phyloP scores from a whole-genome alignment of 2,797 vertebrate species.

The Spondyliosoma cantharus region DNA sequence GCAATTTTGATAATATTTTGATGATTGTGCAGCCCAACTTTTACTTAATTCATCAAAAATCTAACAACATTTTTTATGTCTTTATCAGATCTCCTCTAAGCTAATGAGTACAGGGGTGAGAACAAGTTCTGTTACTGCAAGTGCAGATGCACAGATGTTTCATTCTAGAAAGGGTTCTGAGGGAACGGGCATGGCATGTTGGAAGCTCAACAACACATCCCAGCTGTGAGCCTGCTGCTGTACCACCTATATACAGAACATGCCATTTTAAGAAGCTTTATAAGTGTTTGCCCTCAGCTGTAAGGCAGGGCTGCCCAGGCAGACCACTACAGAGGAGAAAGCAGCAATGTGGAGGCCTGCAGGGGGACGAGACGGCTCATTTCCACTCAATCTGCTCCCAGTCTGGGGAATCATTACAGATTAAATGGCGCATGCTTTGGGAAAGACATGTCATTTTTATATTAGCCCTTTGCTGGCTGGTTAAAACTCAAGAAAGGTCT shows the following conservation, averaged over 20 bases:
- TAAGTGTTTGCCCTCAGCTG: conserved; percentile 36
- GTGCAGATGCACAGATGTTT: conserved; percentile 33
- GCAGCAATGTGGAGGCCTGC: conserved; percentile 10
- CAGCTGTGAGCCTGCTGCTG: conserved; percentile 64
- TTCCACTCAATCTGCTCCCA: conserved; percentile 9
- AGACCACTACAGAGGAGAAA: conserved; percentile 58
- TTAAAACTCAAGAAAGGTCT: not conserved
- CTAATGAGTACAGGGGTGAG: not conserved
- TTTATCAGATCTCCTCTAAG: not conserved
- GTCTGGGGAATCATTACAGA: conserved; percentile 2
- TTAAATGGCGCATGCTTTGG: not conserved
- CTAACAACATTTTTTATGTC: not conserved
- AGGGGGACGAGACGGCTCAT: not conserved
- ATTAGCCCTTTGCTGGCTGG: not conserved
- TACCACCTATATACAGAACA: conserved; percentile 57
- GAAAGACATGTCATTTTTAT: not conserved
- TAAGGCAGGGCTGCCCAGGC: conserved; percentile 43
- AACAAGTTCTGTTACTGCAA: conserved; percentile 29
- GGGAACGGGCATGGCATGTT: not conserved
- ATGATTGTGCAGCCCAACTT: not conserved
- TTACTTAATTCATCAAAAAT: not conserved
- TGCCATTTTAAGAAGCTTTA: conserved; percentile 50
- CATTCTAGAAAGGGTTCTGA: conserved; percentile 49
- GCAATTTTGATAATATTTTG: too few relatives aligned
- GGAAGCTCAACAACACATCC: conserved; percentile 10